Evolutionary conservation across 2,113 vertebrate species (phyloP).

Genomic region (Syngnathus scovelli): DNA sequence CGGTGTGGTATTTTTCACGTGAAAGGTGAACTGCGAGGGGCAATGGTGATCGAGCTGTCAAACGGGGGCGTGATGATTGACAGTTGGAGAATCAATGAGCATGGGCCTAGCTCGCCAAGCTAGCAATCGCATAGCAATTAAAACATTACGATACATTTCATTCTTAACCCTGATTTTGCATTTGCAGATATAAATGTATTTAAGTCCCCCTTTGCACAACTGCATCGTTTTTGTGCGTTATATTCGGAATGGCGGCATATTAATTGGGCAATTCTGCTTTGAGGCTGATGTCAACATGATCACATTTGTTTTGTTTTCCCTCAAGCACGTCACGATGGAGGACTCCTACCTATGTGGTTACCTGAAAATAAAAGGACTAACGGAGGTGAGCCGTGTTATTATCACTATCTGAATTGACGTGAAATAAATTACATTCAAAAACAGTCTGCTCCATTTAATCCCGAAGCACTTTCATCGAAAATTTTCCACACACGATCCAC

Average conservation of each 20-base stretch:
- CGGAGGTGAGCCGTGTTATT: constrained; percentile 80
- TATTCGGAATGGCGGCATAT: neutral
- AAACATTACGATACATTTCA: neutral
- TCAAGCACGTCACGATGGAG: constrained; percentile 94
- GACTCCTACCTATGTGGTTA: constrained; percentile 98
- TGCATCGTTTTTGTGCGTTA: constrained; percentile 2
- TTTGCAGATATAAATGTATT: neutral
- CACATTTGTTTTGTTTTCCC: constrained; percentile 16
- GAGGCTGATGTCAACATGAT: neutral
- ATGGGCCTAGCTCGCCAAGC: constrained; percentile 24
- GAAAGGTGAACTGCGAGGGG: constrained; percentile 30
- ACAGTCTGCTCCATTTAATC: neutral
- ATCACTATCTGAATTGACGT: neutral
- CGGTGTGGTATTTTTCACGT: constrained; percentile 4
- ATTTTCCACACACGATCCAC: no score
- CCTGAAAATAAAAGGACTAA: constrained; percentile 98
- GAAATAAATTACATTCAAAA: neutral
- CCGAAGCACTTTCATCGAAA: neutral
- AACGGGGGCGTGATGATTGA: constrained; percentile 51
- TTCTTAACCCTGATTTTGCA: neutral
- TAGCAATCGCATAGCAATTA: constrained; percentile 16
- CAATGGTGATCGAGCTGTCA: constrained; percentile 54
- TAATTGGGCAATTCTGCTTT: neutral
- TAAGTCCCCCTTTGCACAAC: neutral
- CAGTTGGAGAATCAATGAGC: constrained; percentile 53